Evolutionary conservation across 1,140 invertebrate genomes (phyloP).

Genomic region (Cydia fagiglandana): DNA sequence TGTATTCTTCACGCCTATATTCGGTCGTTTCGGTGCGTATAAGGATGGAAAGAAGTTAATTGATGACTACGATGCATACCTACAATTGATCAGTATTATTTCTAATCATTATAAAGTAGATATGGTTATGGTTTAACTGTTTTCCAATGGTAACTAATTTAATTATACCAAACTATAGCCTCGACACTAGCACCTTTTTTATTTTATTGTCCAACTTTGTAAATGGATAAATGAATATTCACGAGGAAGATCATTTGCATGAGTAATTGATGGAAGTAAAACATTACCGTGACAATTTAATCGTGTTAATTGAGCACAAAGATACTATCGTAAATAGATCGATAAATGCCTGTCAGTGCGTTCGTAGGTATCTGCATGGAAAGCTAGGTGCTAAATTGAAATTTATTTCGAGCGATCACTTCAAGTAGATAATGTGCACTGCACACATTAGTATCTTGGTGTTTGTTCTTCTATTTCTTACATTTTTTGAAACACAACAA

Average conservation of each 20-base stretch:
- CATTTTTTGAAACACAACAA: too few relatives aligned
- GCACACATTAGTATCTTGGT: too few relatives aligned
- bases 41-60: too few relatives aligned
- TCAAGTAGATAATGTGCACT: background rate
- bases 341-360: constrained; percentile 6
- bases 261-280: constrained; percentile 62
- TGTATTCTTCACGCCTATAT: too few relatives aligned
- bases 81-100: too few relatives aligned
- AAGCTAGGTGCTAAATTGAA: constrained; percentile 13
- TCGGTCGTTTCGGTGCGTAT: too few relatives aligned
- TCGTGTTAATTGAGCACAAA: constrained; percentile 54
- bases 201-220: constrained; percentile 25
- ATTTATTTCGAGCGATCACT: background rate
- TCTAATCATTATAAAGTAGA: too few relatives aligned
- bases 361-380: constrained; percentile 33
- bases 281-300: constrained; percentile 47
- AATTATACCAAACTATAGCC: background rate
- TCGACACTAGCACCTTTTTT: constrained; percentile 18
- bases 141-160: background rate
- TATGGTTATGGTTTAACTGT: background rate
- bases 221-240: constrained; percentile 54
- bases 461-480: too few relatives aligned
- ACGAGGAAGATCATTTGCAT: constrained; percentile 58
- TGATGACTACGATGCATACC: too few relatives aligned
- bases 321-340: constrained; percentile 41